phyloP scores from a whole-genome alignment of 2,113 vertebrate species.

The Athene noctua region DNA sequence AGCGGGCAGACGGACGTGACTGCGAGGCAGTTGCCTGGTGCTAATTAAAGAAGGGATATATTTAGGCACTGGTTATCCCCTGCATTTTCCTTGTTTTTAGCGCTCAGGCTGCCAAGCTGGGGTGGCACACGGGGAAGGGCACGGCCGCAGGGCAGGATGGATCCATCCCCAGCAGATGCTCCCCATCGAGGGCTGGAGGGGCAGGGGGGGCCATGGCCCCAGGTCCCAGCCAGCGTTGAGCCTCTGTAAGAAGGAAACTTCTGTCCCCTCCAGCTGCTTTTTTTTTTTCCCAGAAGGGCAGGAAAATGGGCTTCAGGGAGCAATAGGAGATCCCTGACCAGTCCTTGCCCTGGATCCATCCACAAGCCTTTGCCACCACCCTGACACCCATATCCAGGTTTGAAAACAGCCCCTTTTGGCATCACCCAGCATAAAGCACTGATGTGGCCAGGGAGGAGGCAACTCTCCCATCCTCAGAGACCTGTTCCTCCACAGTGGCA shows the following conservation, averaged over 20 bases:
- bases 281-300: background rate
- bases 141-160: accelerated
- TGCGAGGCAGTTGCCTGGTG: background rate
- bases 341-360: background rate
- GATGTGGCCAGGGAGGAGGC: background rate
- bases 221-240: accelerated
- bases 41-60: slow-evolving; percentile 41
- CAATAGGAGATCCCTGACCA: background rate
- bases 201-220: background rate
- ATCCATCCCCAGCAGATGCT: accelerated
- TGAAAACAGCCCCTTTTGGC: background rate
- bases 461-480: background rate
- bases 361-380: background rate
- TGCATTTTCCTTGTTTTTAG: background rate
- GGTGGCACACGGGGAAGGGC: background rate
- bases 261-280: background rate
- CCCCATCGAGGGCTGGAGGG: background rate
- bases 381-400: background rate
- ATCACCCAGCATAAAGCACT: background rate
- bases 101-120: background rate
- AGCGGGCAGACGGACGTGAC: slow-evolving; percentile 18
- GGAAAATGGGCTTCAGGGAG: background rate
- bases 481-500: background rate
- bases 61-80: slow-evolving; percentile 34
- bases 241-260: background rate